These are phyloP conservation scores for Dione juno DNA, from an alignment of 2,888 invertebrate species.

Conservation along the genomic window DNA sequence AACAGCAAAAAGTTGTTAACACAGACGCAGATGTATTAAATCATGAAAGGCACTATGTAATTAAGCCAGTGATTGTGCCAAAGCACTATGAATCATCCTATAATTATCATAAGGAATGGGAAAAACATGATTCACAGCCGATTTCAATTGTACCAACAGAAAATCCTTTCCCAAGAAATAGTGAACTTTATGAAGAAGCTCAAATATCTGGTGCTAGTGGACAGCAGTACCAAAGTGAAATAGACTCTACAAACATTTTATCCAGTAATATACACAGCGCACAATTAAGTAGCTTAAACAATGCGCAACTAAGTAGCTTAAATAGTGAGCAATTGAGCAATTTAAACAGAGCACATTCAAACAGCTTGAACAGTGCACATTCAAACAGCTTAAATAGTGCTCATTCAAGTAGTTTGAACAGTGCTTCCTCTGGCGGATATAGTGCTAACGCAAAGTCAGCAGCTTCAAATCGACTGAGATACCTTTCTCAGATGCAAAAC, in stretches of 20 bases:
- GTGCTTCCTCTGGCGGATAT: conserved; percentile 53
- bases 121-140: conserved; percentile 68
- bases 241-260: conserved; percentile 53
- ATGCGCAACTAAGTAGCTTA: conserved; percentile 6
- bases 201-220: conserved; percentile 50
- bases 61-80: conserved; percentile 52
- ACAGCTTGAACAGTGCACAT: conserved; percentile 31
- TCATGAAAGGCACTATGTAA: conserved; percentile 49
- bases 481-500: conserved; percentile 45
- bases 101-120: conserved; percentile 75
- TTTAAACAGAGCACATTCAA: conserved; percentile 48
- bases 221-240: conserved; percentile 51
- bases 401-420: conserved; percentile 42
- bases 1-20: conserved; percentile 60
- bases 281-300: conserved; percentile 42
- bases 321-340: conserved; percentile 31
- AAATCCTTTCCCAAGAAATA: conserved; percentile 59
- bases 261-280: conserved; percentile 42
- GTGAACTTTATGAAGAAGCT: conserved; percentile 64
- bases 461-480: conserved; percentile 56
- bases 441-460: conserved; percentile 56
- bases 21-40: conserved; percentile 62
- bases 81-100: conserved; percentile 75
- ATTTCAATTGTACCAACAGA: conserved; percentile 54
- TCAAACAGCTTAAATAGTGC: conserved; percentile 43